These are phyloP conservation scores for Clunio marinus DNA, from an alignment of 2,888 invertebrate species.

Conservation along the genomic window DNA sequence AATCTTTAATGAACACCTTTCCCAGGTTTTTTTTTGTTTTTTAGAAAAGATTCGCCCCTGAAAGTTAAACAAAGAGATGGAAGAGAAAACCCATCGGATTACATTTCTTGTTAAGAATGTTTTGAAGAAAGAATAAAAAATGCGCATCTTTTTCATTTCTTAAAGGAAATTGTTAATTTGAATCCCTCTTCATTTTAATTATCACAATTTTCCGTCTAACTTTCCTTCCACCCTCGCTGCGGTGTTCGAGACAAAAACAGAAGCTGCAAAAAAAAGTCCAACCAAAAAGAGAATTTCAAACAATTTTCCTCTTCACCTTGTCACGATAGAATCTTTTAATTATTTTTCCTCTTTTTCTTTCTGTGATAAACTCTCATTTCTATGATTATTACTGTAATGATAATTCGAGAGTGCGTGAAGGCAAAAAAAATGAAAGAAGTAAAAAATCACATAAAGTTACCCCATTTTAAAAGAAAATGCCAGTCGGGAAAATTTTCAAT, in stretches of 20 bases:
- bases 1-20: conserved; percentile 44
- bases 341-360: conserved; percentile 30
- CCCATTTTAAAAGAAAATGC: conserved; percentile 10
- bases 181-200: conserved; percentile 39
- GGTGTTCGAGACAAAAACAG: neutral
- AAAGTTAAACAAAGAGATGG: neutral
- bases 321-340: conserved; percentile 34
- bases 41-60: too few relatives aligned
- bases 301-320: neutral
- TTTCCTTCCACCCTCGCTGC: neutral
- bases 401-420: conserved; percentile 29
- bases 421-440: neutral
- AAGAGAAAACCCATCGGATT: neutral
- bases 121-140: neutral
- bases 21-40: neutral
- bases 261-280: neutral
- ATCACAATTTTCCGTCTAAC: conserved; percentile 38
- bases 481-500: neutral
- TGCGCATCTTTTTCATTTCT: neutral
- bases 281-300: conserved; percentile 4
- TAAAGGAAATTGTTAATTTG: conserved; percentile 32
- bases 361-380: conserved; percentile 36
- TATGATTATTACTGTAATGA: conserved; percentile 38
- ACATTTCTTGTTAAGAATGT: neutral
- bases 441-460: too few relatives aligned